Evolutionary conservation across 1,140 invertebrate species (phyloP).

Genomic region (Drosophila arawakana): DNA sequence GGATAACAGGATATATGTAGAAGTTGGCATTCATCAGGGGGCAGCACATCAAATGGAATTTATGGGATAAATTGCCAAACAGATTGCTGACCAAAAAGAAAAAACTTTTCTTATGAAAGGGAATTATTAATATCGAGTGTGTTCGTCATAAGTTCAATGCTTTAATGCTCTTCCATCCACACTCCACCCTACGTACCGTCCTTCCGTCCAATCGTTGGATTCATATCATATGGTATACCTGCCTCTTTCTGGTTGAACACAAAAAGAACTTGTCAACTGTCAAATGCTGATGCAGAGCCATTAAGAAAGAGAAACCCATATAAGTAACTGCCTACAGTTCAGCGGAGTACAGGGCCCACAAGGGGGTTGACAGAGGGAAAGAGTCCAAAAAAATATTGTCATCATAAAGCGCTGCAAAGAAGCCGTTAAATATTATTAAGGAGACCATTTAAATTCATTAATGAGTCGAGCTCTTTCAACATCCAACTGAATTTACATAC

Average conservation of each 20-base stretch:
- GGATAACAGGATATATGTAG: constrained; percentile 40
- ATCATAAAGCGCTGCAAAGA: constrained; percentile 84
- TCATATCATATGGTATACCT: constrained; percentile 17
- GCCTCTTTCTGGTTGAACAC: constrained; percentile 35
- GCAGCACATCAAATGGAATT: constrained; percentile 77
- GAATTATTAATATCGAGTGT: constrained; percentile 70
- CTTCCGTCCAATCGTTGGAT: neutral
- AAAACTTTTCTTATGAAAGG: constrained; percentile 57
- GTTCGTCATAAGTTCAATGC: constrained; percentile 58
- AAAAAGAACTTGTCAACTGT: constrained; percentile 81
- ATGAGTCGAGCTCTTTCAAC: constrained; percentile 67
- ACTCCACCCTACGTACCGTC: neutral
- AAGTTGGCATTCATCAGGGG: constrained; percentile 16
- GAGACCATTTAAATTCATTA: constrained; percentile 84
- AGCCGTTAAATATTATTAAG: constrained; percentile 85
- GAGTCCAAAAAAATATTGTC: constrained; percentile 75
- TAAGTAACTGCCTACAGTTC: constrained; percentile 39
- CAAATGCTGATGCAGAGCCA: constrained; percentile 75
- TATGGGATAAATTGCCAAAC: constrained; percentile 74
- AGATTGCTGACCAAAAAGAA: constrained; percentile 46
- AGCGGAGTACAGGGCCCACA: neutral
- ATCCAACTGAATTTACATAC: constrained; percentile 66
- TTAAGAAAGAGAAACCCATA: constrained; percentile 74
- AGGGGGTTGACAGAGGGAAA: too few relatives aligned
- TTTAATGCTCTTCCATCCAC: constrained; percentile 34